Evolutionary conservation across 2,888 invertebrate genomes (phyloP), one percentile per base, ranked within the genome.

Genomic region (Ectemnius continuus): DNA sequence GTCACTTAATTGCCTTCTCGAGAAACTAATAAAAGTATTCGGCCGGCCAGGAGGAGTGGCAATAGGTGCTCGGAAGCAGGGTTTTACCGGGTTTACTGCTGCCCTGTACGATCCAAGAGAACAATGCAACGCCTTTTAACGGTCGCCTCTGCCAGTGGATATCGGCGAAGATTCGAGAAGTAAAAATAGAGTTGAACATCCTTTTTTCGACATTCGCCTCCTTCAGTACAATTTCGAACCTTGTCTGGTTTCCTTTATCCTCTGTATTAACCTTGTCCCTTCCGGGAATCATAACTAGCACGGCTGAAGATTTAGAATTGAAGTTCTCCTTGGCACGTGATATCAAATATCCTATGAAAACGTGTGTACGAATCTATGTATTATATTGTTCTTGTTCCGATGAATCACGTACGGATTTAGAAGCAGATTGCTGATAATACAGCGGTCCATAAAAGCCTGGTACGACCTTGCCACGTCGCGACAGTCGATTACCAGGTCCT

Each of bases 21-120:
- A 85, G 83, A 81, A 87, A 86, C 85, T 86, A 87, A 88, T 87
- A 88, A 87, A 86, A 85, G 84, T 83, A 81, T 79, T 48, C 56
- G 36, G 64, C 16, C 6, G 18, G 45, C 1, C 36, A 64, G 57
- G 46, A 61, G 66, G 73, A 36, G 47, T 75, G 75, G 48, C 67
- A 71, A 75, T 62, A 61, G 67, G 59, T 61, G 67, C 60, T 56
- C 14, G 18, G 52, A 13, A 20, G 47, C 56, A 46, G 28, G 36
- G 47, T 26, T 61, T 59, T 26, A 72, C 56, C 28, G 46, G 36
- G 47, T 26, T 61, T 59, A 36, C 74, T 61, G 36, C 23, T 64
- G 65, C 46, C n/a, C 18, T 28, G 60, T 59, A 61, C 64, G 64
- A 52, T 70, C 62, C 62, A 58, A 6, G 6, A 67, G 75, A 83